A percentile compares a stretch with the other conserved stretches of the same genome.
phyloP scores from a whole-genome alignment of 2,113 vertebrate genomes.

The Alaudala cheleensis region DNA sequence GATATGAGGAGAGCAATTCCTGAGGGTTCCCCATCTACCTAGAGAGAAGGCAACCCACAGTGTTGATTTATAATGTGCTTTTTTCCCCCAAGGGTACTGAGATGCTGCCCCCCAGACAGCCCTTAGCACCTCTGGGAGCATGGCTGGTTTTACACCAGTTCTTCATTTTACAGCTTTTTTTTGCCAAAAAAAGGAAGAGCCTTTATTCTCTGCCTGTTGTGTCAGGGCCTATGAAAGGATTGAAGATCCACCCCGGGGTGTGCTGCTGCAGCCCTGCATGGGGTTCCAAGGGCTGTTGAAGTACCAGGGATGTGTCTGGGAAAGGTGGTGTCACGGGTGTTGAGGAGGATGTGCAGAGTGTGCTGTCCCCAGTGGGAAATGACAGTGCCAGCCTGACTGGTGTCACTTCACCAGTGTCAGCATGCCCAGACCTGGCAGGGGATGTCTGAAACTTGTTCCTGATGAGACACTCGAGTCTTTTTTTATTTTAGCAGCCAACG shows the following conservation, averaged over 20 bases:
- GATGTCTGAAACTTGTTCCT: neutral
- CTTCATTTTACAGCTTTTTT: neutral
- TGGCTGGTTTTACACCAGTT: fast-evolving
- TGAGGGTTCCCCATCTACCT: fast-evolving
- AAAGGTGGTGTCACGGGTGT: fast-evolving
- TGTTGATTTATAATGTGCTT: neutral
- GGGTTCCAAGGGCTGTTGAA: neutral
- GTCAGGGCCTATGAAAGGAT: neutral
- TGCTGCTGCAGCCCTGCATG: neutral
- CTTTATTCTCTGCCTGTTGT: neutral
- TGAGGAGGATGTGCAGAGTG: neutral
- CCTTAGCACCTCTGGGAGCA: neutral
- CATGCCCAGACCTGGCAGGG: neutral
- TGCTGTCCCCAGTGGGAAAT: fast-evolving
- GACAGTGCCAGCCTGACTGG: neutral
- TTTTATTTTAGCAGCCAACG: fast-evolving
- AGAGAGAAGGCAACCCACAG: neutral
- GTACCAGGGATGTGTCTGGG: neutral
- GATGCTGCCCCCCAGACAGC: neutral
- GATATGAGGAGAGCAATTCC: neutral
- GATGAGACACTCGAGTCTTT: neutral
- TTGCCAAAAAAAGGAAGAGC: neutral
- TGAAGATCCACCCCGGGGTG: fast-evolving
- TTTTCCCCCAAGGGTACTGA: neutral
- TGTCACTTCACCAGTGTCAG: neutral